Evolutionary conservation across 37 sponge, comb jelly and placozoan genomes (phyloP).

Genomic region (Oopsacas minuta): DNA sequence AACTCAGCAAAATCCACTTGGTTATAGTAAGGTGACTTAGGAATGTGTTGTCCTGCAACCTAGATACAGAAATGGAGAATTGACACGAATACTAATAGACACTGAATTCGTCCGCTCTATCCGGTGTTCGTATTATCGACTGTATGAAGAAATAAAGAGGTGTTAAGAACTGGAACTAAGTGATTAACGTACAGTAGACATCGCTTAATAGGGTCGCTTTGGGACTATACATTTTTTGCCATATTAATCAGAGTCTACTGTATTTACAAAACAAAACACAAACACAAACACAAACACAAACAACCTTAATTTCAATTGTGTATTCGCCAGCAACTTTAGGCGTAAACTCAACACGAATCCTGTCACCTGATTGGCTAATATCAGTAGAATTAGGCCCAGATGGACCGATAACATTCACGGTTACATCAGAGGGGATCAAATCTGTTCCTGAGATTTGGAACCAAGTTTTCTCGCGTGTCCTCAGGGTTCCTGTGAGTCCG

Average conservation of each 20-base stretch:
- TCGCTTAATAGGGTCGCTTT: no score
- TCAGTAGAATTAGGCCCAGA: neutral
- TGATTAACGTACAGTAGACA: no score
- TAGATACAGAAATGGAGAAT: constrained; percentile 28
- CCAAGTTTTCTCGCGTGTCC: neutral
- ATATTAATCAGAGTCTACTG: no score
- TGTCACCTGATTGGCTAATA: neutral
- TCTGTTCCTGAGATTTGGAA: neutral
- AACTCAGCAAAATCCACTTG: constrained; percentile 56
- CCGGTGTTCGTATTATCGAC: no score
- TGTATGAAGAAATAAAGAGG: no score
- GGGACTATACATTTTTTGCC: no score
- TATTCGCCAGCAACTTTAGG: constrained; percentile 64
- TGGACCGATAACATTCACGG: neutral
- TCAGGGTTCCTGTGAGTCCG: neutral
- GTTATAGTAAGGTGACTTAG: constrained; percentile 54
- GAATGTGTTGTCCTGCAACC: constrained; percentile 52
- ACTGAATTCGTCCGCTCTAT: no score
- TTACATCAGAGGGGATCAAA: neutral
- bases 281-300: neutral
- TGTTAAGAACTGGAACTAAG: neutral
- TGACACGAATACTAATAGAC: no score
- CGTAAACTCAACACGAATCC: constrained; percentile 48
- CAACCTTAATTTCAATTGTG: constrained; percentile 23
- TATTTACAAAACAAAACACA: neutral